Conservation (phyloP, 2,888 invertebrate species). For the Drosophila kuntzei region DNA sequence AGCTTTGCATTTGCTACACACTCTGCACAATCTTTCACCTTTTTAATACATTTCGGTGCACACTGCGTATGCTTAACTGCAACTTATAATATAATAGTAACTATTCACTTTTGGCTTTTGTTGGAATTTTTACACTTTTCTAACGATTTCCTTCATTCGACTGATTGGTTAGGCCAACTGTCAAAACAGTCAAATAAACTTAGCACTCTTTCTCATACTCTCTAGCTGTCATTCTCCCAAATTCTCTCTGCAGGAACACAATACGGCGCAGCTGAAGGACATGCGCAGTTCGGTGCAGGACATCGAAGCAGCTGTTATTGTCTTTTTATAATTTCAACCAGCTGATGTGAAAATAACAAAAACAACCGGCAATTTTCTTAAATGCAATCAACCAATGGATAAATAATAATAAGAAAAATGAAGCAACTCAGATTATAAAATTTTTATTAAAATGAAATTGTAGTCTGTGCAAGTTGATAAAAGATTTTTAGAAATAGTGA, state of each 20-base stretch:
- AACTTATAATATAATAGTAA: constrained; percentile 10
- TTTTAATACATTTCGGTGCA: constrained; percentile 27
- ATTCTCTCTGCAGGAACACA: constrained; percentile 28
- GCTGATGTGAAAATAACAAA: constrained; percentile 4
- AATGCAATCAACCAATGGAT: too few species aligned
- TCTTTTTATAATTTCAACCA: neutral
- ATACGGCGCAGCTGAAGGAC: constrained; percentile 65
- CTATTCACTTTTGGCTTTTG: constrained; percentile 23
- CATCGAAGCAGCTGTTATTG: constrained; percentile 48
- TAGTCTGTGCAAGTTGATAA: too few species aligned
- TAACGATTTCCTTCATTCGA: constrained; percentile 29
- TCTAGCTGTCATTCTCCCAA: constrained; percentile 1
- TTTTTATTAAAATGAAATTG: too few species aligned
- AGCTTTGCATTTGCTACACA: neutral
- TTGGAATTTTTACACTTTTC: constrained; percentile 15
- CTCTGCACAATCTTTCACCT: constrained; percentile 49
- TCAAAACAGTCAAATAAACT: constrained; percentile 41
- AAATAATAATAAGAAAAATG: too few species aligned
- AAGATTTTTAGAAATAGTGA: too few species aligned
- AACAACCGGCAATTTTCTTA: too few species aligned
- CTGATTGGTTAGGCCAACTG: constrained; percentile 51
- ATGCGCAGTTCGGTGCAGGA: constrained; percentile 55
- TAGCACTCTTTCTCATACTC: constrained; percentile 11
- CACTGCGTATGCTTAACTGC: neutral
- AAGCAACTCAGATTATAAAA: neutral